Evolutionary conservation across 2,888 invertebrate genomes (phyloP).

Genomic region (Plebejus anna): DNA sequence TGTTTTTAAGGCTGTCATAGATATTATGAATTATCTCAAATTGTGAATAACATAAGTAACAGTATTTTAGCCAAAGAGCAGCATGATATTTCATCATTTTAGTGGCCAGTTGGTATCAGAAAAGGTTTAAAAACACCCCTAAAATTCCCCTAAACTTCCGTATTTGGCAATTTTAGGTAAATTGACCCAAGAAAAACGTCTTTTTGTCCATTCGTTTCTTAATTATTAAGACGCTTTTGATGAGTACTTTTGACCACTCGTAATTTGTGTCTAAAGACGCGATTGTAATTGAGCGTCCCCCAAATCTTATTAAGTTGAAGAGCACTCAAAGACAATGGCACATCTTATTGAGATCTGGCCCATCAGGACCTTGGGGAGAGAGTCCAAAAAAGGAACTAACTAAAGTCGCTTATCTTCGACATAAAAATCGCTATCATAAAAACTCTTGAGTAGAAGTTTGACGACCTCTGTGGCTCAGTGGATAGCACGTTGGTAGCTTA

Average conservation of each 20-base stretch:
- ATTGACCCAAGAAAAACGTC: background rate
- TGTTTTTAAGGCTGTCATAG: too few relatives aligned
- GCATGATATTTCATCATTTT: too few relatives aligned
- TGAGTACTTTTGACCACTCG: background rate
- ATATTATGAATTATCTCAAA: too few relatives aligned
- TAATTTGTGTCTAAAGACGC: background rate
- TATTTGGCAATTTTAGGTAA: background rate
- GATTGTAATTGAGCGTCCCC: background rate
- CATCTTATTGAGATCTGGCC: background rate
- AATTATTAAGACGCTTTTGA: background rate
- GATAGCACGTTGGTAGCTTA: too few relatives aligned
- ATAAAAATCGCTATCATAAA: too few relatives aligned
- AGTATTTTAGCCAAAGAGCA: too few relatives aligned
- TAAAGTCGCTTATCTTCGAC: background rate
- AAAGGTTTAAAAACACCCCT: too few relatives aligned
- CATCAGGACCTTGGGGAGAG: background rate
- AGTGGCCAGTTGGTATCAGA: too few relatives aligned
- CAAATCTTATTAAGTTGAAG: background rate
- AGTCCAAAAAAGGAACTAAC: background rate
- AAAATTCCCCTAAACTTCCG: too few relatives aligned
- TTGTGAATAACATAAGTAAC: too few relatives aligned
- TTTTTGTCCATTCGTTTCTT: background rate
- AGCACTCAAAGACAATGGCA: background rate
- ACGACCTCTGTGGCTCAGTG: too few relatives aligned
- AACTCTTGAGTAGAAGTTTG: too few relatives aligned